Conservation (phyloP, 2,113 vertebrate genomes). For the Ibidorhyncha struthersii region DNA sequence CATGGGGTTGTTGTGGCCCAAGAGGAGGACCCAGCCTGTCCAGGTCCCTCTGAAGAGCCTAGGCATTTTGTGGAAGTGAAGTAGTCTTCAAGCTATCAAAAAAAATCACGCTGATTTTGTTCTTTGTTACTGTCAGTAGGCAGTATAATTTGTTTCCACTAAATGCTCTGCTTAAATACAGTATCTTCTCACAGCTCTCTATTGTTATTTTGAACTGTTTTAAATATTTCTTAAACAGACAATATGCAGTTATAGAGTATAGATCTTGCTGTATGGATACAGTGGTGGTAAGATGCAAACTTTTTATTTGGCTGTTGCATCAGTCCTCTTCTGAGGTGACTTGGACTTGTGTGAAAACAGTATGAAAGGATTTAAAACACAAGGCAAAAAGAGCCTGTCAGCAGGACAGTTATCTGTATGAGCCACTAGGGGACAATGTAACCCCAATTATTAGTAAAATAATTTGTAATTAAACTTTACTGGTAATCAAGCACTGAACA, state of each 20-base stretch:
- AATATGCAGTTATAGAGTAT: not conserved
- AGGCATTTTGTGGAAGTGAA: not conserved
- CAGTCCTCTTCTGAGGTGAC: not conserved
- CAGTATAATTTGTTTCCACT: not conserved
- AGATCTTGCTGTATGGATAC: not conserved
- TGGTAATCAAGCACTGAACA: not conserved
- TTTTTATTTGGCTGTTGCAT: not conserved
- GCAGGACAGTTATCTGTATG: not conserved
- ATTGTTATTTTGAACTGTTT: not conserved
- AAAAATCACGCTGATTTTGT: not conserved
- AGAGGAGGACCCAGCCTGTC: no score
- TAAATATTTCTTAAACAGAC: not conserved
- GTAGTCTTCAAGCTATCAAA: not conserved
- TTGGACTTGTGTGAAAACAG: not conserved
- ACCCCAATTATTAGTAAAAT: not conserved
- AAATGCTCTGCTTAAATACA: not conserved
- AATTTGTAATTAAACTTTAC: not conserved
- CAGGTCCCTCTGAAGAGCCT: no score
- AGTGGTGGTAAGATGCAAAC: not conserved
- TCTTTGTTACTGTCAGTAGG: not conserved
- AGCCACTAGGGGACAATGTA: conserved; percentile 43
- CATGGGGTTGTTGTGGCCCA: no score
- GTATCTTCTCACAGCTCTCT: not conserved
- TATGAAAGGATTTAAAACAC: not conserved
- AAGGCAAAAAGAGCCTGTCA: not conserved